These are phyloP conservation scores for Carassius auratus DNA, from an alignment of 2,113 vertebrate genomes.

Conservation along the genomic window DNA sequence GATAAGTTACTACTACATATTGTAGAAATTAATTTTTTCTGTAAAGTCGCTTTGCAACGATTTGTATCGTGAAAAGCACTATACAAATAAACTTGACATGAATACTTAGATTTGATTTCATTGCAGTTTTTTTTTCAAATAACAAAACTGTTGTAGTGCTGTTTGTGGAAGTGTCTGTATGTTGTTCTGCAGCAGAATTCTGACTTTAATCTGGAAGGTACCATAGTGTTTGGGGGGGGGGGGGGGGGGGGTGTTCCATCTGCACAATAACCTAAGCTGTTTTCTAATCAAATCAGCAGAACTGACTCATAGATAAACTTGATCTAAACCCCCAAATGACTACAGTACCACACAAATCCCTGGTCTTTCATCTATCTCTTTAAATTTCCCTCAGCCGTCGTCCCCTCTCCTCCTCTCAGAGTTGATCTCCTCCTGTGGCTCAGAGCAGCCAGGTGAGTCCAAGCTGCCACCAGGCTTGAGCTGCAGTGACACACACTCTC, in stretches of 20 bases:
- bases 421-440: conserved; percentile 62
- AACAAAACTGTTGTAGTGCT: background rate
- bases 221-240: conserved; percentile 59
- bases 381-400: conserved; percentile 48
- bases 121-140: too few species aligned
- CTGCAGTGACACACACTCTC: conserved; percentile 39
- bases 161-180: conserved; percentile 61
- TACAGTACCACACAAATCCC: background rate
- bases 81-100: too few species aligned
- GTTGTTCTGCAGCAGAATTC: conserved; percentile 67
- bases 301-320: background rate
- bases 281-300: background rate
- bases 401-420: conserved; percentile 24
- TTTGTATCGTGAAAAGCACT: too few species aligned
- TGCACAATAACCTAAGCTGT: background rate
- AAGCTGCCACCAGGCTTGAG: conserved; percentile 56
- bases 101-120: too few species aligned
- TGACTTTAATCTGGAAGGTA: conserved; percentile 62
- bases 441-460: conserved; percentile 76
- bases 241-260: conserved; percentile 50
- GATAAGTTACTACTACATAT: too few species aligned
- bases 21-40: too few species aligned
- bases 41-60: too few species aligned
- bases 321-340: background rate
- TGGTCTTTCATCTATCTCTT: background rate